Evolutionary conservation across 92 coral and sea anemone genomes (phyloP), one percentile per base, ranked within the genome.

Genomic region (Porites divaricata): DNA sequence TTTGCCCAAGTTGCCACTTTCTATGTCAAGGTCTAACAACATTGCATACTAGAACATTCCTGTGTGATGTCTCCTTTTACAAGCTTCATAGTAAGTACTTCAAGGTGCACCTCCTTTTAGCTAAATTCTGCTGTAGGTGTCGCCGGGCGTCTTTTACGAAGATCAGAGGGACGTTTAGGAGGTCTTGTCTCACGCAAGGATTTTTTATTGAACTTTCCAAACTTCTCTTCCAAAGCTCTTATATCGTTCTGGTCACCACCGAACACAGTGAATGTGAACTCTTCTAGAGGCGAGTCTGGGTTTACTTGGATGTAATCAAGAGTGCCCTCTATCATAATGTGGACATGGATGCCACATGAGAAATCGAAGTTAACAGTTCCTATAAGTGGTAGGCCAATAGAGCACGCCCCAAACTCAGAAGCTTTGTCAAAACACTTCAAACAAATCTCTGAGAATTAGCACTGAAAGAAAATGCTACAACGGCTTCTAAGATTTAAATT

Each of bases 361-460:
- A 83, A 83, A 49, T 45, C 26, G 63, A 83, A 81, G 73, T 63
- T 74, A 63, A 81, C 87, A 9, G 87, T 83, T 10, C 87, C 87
- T 19, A 83, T 75, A 8, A 83, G 80, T 7, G 87, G 87, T 52
- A 74, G 2, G 9, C 74, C 81, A 73, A 83, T 83, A 1, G 87
- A 83, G 11, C 81, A 65, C 9, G 72, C 80, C 2, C 81, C 81
- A n/a, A 83, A 19, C 20, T 73, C 81, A 8, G 81, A 73, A 20
- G 87, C 87, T 50, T 23, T 83, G 73, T 83, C 81, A 75, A 83
- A 75, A 52, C 87, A 83, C 63, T 86, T 86, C 53, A 52, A 89
- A 20, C 21, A 92, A 59, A 13, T 78, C 45, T 8, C 79, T 75
- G 26, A 92, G 83, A 54, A 83, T 75, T 91, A 24, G 23, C 13